Evolutionary conservation across 2,797 vertebrate species (phyloP).

Genomic region (Mareca penelope): DNA sequence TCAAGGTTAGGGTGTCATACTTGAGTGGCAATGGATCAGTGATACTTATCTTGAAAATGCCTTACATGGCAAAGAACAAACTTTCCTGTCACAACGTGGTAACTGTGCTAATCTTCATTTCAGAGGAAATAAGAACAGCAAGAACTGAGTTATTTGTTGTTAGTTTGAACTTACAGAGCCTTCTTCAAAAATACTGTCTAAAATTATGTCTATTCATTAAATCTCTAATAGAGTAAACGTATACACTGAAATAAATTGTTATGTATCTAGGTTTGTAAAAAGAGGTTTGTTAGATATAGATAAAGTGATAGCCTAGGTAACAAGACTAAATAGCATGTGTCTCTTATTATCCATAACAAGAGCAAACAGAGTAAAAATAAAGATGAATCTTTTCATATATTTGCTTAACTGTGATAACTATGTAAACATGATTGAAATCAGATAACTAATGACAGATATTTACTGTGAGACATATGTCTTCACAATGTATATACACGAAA

Average conservation of each 20-base stretch:
- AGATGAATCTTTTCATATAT: neutral
- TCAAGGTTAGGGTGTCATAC: neutral
- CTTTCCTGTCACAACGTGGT: neutral
- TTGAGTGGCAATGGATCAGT: neutral
- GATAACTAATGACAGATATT: slow-evolving; percentile 13
- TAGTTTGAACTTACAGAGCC: neutral
- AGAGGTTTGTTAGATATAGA: neutral
- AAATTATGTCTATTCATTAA: neutral
- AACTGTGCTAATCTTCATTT: neutral
- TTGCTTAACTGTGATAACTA: slow-evolving; percentile 7
- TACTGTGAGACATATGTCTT: slow-evolving; percentile 19
- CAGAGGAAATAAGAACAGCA: neutral
- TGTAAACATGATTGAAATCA: slow-evolving; percentile 28
- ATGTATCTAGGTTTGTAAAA: neutral
- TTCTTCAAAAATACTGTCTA: neutral
- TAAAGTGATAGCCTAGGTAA: neutral
- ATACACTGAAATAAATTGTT: neutral
- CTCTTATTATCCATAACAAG: neutral
- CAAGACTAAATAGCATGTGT: neutral
- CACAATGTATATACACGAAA: neutral
- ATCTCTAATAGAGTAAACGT: neutral
- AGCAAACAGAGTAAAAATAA: slow-evolving; percentile 4
- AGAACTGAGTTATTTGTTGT: neutral
- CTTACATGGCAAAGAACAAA: neutral
- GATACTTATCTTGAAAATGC: neutral